Conservation (phyloP, 2,888 invertebrate species). For the Kryphioiulus occultus region DNA sequence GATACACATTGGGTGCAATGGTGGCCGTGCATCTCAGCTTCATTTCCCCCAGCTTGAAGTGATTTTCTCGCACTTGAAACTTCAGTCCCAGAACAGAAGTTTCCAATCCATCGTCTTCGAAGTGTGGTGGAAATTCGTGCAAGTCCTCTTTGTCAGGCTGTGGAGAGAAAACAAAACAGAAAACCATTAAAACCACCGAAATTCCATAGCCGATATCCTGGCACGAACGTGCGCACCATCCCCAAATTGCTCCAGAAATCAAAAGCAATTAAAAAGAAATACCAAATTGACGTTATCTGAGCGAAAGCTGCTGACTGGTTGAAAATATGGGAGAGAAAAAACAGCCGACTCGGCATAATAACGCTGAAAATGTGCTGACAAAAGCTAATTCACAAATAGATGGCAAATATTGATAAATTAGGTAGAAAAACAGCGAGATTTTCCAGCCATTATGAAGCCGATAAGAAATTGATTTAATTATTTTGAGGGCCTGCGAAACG, state of each 20-base stretch:
- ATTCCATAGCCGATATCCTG: neutral
- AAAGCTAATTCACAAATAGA: neutral
- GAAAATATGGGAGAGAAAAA: neutral
- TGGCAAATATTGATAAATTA: neutral
- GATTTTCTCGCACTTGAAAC: slow-evolving; percentile 80
- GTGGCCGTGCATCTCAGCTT: slow-evolving; percentile 89
- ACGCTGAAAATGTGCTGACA: neutral
- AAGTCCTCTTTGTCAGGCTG: neutral
- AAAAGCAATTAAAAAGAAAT: slow-evolving; percentile 33
- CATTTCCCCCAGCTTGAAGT: slow-evolving; percentile 81
- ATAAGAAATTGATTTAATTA: slow-evolving; percentile 24
- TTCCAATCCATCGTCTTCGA: slow-evolving; percentile 69
- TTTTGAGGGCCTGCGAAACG: neutral
- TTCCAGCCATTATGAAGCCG: neutral
- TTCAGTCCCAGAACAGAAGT: slow-evolving; percentile 79
- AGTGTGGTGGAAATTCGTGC: neutral
- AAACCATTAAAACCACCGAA: neutral
- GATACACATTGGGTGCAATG: slow-evolving; percentile 80
- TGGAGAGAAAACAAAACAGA: neutral
- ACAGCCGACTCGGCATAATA: neutral
- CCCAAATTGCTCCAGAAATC: neutral
- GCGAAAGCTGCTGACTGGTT: neutral
- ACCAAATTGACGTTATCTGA: slow-evolving; percentile 3
- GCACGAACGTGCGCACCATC: neutral
- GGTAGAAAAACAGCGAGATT: neutral